Percentiles rank a stretch among this genome's conserved stretches.
Evolutionary conservation across 2,888 invertebrate genomes (phyloP).

Genomic region (Ctenicera cuprea): DNA sequence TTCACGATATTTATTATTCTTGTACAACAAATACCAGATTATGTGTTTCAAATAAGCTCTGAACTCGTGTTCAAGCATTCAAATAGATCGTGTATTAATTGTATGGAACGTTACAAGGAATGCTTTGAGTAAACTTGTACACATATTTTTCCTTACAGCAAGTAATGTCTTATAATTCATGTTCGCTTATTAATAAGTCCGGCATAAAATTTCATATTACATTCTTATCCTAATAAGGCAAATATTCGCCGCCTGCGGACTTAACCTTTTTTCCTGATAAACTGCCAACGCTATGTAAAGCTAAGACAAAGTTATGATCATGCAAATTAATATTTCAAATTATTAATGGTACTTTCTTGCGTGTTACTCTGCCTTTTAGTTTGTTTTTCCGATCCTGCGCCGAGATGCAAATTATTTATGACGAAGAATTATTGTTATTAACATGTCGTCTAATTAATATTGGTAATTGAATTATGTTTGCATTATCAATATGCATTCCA

Average conservation of each 20-base stretch:
- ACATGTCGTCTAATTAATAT: not conserved
- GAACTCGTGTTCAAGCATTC: slow-evolving; percentile 13
- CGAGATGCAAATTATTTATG: slow-evolving; percentile 15
- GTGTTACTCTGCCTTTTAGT: slow-evolving; percentile 22
- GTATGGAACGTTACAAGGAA: slow-evolving; percentile 21
- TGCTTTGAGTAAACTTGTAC: slow-evolving; percentile 11
- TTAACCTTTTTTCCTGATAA: not conserved
- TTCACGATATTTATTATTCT: slow-evolving; percentile 9
- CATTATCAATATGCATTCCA: not conserved
- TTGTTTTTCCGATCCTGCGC: not conserved
- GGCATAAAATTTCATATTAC: slow-evolving; percentile 32
- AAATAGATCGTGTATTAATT: slow-evolving; percentile 30
- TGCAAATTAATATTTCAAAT: slow-evolving; percentile 34
- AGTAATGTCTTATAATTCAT: slow-evolving; percentile 25
- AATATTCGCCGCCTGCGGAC: slow-evolving; percentile 36
- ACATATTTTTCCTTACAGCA: slow-evolving; percentile 10
- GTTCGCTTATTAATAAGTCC: slow-evolving; percentile 36
- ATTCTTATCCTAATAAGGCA: slow-evolving; percentile 42
- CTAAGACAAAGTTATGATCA: slow-evolving; percentile 28
- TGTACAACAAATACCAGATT: slow-evolving; percentile 22
- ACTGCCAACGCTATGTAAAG: slow-evolving; percentile 8
- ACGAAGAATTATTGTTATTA: slow-evolving; percentile 18
- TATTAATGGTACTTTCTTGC: slow-evolving; percentile 29
- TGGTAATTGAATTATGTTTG: not conserved
- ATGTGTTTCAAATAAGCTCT: slow-evolving; percentile 21